Conservation (phyloP, 2,888 invertebrate species). For the Acleris cristana region DNA sequence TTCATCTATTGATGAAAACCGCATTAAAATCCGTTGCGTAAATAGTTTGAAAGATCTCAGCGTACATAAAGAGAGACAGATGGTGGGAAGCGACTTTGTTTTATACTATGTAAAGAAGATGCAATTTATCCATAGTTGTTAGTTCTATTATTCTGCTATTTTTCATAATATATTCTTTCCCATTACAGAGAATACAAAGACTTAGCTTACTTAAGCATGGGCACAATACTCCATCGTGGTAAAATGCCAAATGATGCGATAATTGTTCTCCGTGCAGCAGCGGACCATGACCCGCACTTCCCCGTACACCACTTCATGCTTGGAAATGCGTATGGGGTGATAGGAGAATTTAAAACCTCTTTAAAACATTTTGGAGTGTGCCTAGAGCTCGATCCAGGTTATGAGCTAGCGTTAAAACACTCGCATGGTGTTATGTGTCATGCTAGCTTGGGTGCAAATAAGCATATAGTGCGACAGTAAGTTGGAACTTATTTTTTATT, state of each 20-base stretch:
- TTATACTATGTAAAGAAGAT: too few relatives aligned
- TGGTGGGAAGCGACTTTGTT: too few relatives aligned
- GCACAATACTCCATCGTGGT: conserved; percentile 88
- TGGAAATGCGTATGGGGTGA: conserved; percentile 88
- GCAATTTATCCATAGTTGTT: too few relatives aligned
- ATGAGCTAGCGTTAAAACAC: conserved; percentile 84
- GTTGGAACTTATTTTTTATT: conserved; percentile 48
- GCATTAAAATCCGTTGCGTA: too few relatives aligned
- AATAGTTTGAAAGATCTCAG: too few relatives aligned
- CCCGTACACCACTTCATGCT: conserved; percentile 86
- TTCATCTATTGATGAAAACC: too few relatives aligned
- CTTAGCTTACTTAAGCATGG: conserved; percentile 89
- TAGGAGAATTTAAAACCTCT: conserved; percentile 89
- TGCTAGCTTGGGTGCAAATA: conserved; percentile 84
- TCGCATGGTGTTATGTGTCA: conserved; percentile 88
- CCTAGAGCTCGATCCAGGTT: conserved; percentile 85
- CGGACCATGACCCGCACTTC: conserved; percentile 87
- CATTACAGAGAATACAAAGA: conserved; percentile 87
- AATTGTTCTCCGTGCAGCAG: conserved; percentile 87
- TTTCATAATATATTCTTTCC: neutral
- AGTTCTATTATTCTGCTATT: neutral
- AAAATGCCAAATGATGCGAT: conserved; percentile 88
- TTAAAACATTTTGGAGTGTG: conserved; percentile 84
- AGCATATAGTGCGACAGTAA: conserved; percentile 87
- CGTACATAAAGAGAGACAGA: too few relatives aligned